Evolutionary conservation across 2,888 invertebrate species (phyloP).

Genomic region (Pachycephus smyrnensis): DNA sequence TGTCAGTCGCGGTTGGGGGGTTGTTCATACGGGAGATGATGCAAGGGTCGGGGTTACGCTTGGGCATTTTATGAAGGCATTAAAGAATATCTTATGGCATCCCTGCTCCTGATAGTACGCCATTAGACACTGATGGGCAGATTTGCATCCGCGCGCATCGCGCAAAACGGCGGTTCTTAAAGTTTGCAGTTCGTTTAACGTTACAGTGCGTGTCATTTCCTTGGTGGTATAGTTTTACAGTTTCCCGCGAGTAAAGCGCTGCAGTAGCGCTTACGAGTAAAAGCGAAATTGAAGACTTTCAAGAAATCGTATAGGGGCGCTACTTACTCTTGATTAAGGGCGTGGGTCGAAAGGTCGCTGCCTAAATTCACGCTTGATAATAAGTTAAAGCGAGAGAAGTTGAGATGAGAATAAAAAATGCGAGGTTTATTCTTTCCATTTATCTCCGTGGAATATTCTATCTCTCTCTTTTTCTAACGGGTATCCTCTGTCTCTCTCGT

Average conservation of each 20-base stretch:
- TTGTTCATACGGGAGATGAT: background rate
- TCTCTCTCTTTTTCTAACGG: background rate
- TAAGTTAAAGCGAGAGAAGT: background rate
- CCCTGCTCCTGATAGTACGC: slow-evolving; percentile 23
- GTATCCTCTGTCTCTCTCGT: background rate
- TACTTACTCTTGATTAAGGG: background rate
- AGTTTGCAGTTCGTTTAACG: slow-evolving; percentile 17
- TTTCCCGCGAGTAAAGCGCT: background rate
- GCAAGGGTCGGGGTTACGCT: slow-evolving; percentile 30
- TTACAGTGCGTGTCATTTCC: slow-evolving; percentile 12
- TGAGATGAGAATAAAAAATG: slow-evolving; percentile 12
- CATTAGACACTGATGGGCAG: slow-evolving; percentile 18
- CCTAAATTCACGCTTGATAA: background rate
- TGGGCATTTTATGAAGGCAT: slow-evolving; percentile 46
- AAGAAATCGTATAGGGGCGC: background rate
- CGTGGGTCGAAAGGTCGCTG: background rate
- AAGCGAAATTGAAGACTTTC: background rate
- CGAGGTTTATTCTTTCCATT: slow-evolving; percentile 10
- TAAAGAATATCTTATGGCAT: slow-evolving; percentile 44
- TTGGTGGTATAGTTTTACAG: background rate
- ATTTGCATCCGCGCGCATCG: background rate
- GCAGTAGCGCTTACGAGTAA: background rate
- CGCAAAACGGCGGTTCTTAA: background rate
- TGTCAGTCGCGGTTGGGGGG: background rate
- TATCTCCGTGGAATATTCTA: slow-evolving; percentile 1